phyloP scores from a whole-genome alignment of 2,113 vertebrate species.

The Crocuta crocuta region DNA sequence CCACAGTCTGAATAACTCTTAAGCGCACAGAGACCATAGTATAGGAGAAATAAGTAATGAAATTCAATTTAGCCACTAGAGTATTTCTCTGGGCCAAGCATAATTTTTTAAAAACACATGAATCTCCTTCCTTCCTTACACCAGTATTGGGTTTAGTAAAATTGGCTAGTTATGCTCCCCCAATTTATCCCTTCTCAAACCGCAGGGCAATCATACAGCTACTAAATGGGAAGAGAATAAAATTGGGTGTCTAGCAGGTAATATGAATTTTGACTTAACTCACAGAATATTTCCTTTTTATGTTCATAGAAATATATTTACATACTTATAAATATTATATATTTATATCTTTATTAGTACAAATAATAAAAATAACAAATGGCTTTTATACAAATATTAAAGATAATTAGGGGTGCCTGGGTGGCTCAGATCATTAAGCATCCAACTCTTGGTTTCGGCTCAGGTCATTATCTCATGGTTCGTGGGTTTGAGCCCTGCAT shows the following conservation, averaged over 20 bases:
- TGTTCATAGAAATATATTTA: not conserved
- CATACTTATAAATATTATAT: not conserved
- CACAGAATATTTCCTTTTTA: not conserved
- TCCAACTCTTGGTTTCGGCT: too few species aligned
- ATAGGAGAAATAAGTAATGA: not conserved
- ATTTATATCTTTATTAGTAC: not conserved
- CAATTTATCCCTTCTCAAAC: not conserved
- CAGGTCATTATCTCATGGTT: too few species aligned
- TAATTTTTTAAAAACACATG: not conserved
- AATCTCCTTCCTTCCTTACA: not conserved
- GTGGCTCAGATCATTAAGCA: too few species aligned
- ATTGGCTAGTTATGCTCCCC: not conserved
- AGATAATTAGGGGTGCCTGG: not conserved
- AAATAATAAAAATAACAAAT: conserved; percentile 8
- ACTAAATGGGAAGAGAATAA: not conserved
- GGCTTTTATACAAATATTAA: not conserved
- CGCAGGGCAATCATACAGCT: not conserved
- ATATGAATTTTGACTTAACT: not conserved
- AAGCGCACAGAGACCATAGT: not conserved
- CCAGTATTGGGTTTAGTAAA: conserved; percentile 1
- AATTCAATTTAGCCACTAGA: not conserved
- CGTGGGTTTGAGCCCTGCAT: too few species aligned
- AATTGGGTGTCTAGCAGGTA: not conserved
- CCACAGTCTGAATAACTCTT: conserved; percentile 47
- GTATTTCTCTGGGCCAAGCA: not conserved